Base-by-base conservation (phyloP, 2,888 invertebrate species). In the Lydus trimaculatus region DNA sequence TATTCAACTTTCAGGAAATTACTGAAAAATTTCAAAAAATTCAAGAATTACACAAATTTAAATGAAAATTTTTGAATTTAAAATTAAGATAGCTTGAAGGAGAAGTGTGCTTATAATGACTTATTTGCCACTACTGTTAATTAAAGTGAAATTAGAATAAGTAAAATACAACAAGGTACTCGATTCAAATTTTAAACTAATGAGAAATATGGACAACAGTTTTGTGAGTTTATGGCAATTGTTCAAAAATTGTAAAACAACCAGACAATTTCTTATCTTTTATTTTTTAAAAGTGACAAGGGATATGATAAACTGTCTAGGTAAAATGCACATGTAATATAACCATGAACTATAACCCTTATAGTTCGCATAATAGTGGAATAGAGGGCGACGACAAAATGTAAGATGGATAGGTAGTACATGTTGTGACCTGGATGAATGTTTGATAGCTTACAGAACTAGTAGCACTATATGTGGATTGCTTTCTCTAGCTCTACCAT, bases 371-470 rank as follows among this genome's bases (percentile, higher is more conserved):
- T 70, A 67, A 67, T 70, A 58, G 65, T 65, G 59, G 70, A 68
- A 70, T 65, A 65, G 67, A 64, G 76, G 74, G 77, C 76, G 78
- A 78, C 75, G 79, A 79, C 81, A 80, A 80, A 79, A 78, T 76
- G 76, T 76, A 80, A 81, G 81, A 81, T 78, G 78, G 77, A 81
- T 81, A 77, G 79, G 74, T 76, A 72, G 78, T 78, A 78, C 76
- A 77, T 75, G 75, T 76, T 77, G 81, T 80, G 82, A 82, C 82
- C 82, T 76, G 81, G 81, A 80, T 82, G 82, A 82, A 82, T 82
- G 77, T 82, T 82, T 82, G 82, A 82, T 82, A 73, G 80, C 43
- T 28, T 71, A 74, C 70, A 69, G 67, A 73, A 73, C 69, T 72
- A 71, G 63, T 72, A 76, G 79, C 78, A 79, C 80, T 79, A 77